Evolutionary conservation across 2,797 vertebrate genomes (phyloP).

Genomic region (Pangasius sanitwongsei): DNA sequence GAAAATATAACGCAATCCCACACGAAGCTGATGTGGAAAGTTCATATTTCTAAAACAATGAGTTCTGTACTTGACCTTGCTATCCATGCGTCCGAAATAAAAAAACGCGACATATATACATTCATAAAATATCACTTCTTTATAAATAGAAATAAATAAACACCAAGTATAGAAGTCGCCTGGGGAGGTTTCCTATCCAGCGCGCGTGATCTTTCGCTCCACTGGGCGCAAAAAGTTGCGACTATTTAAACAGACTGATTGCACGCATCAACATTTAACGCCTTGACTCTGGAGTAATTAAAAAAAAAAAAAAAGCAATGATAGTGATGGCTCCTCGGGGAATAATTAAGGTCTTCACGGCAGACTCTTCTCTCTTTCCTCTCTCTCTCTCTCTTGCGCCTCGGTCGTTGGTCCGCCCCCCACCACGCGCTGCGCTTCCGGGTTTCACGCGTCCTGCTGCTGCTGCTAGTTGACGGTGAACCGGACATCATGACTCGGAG

Average conservation of each 20-base stretch:
- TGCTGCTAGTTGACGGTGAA: not conserved
- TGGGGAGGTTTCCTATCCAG: not conserved
- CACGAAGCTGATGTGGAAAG: not conserved
- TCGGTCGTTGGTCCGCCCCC: conserved; percentile 45
- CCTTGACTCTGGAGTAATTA: not conserved
- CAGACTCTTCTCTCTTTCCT: conserved; percentile 4
- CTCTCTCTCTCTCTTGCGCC: conserved; percentile 15
- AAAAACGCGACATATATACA: not conserved
- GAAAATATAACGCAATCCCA: not conserved
- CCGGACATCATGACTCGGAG: not conserved
- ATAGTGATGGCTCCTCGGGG: not conserved
- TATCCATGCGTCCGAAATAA: conserved; percentile 2
- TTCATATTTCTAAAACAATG: not conserved
- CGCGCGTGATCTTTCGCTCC: not conserved
- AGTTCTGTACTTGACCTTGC: not conserved
- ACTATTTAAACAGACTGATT: not conserved
- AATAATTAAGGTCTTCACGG: conserved; percentile 20
- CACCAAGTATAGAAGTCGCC: not conserved
- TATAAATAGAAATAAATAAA: not conserved
- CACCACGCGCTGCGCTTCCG: conserved; percentile 59
- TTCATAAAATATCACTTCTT: not conserved
- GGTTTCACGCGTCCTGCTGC: conserved; percentile 36
- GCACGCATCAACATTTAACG: not conserved
- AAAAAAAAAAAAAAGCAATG: not conserved
- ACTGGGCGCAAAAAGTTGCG: not conserved